phyloP scores from a whole-genome alignment of 2,888 invertebrate genomes.

The Lasioglossum morio region DNA sequence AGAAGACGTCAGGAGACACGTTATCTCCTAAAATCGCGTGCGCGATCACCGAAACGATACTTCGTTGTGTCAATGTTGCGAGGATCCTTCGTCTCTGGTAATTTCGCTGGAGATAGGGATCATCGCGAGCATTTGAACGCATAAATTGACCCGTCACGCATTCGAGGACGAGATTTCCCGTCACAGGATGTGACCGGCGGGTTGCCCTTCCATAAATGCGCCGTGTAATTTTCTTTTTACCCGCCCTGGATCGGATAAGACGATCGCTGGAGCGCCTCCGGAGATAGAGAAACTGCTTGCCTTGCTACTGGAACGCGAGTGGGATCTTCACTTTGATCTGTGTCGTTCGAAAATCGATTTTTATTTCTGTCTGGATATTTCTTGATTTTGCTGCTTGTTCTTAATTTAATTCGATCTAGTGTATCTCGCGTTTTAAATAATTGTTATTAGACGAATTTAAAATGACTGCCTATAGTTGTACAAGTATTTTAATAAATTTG shows the following conservation, averaged over 20 bases:
- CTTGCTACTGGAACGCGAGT: too few species aligned
- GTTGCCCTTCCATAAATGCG: not conserved
- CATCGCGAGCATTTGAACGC: slow-evolving; percentile 6
- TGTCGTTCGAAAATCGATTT: too few species aligned
- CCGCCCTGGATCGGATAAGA: slow-evolving; percentile 18
- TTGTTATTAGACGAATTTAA: too few species aligned
- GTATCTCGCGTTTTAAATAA: too few species aligned
- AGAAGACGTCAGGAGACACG: slow-evolving; percentile 18
- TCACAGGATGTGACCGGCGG: slow-evolving; percentile 50
- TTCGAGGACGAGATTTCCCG: slow-evolving; percentile 53
- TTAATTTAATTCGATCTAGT: too few species aligned
- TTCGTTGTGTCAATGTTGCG: slow-evolving; percentile 24
- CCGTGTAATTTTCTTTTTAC: slow-evolving; percentile 23
- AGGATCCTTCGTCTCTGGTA: slow-evolving; percentile 54
- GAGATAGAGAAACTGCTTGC: too few species aligned
- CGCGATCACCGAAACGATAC: slow-evolving; percentile 7
- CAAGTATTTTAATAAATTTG: too few species aligned
- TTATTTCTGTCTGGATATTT: too few species aligned
- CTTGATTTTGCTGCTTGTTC: too few species aligned
- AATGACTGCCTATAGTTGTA: too few species aligned
- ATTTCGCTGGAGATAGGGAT: slow-evolving; percentile 54
- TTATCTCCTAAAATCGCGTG: slow-evolving; percentile 33
- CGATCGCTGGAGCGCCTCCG: not conserved
- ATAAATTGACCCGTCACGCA: slow-evolving; percentile 40
- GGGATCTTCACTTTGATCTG: too few species aligned